Evolutionary conservation across 2,888 invertebrate genomes (phyloP).

Genomic region (Cataglyphis cursor): DNA sequence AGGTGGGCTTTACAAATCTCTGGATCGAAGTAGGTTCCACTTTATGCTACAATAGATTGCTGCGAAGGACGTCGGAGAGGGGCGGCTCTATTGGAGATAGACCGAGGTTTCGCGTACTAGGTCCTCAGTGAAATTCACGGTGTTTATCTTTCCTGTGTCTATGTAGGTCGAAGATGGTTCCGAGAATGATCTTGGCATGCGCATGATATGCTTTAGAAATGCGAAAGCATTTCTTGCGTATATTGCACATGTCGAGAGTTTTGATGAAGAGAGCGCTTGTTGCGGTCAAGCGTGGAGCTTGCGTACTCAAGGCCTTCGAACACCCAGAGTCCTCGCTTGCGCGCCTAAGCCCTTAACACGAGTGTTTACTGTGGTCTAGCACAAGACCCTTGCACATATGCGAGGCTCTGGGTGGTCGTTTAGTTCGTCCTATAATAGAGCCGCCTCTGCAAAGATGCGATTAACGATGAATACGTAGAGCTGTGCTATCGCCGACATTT

Average conservation of each 20-base stretch:
- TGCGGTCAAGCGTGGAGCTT: constrained; percentile 39
- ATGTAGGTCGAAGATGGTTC: neutral
- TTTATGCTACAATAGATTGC: constrained; percentile 76
- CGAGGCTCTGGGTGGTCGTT: constrained; percentile 32
- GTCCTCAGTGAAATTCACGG: neutral
- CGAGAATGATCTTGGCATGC: constrained; percentile 12
- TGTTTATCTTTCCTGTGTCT: constrained; percentile 3
- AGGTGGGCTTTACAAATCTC: constrained; percentile 88
- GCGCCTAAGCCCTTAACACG: constrained; percentile 30
- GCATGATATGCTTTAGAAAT: constrained; percentile 15
- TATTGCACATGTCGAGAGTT: constrained; percentile 17
- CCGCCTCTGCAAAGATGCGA: constrained; percentile 50
- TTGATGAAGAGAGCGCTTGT: constrained; percentile 25
- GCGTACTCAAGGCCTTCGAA: constrained; percentile 29
- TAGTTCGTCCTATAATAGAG: constrained; percentile 26
- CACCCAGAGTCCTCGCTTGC: constrained; percentile 33
- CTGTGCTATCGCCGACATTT: constrained; percentile 38
- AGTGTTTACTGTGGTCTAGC: constrained; percentile 52
- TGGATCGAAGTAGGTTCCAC: constrained; percentile 88
- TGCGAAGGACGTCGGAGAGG: constrained; percentile 35
- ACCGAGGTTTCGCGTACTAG: constrained; percentile 1
- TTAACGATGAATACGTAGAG: constrained; percentile 67
- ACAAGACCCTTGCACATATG: constrained; percentile 31
- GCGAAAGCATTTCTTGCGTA: constrained; percentile 28
- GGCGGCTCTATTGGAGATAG: constrained; percentile 41